Evolutionary conservation across 2,888 invertebrate species (phyloP).

Genomic region (Sisyra nigra): DNA sequence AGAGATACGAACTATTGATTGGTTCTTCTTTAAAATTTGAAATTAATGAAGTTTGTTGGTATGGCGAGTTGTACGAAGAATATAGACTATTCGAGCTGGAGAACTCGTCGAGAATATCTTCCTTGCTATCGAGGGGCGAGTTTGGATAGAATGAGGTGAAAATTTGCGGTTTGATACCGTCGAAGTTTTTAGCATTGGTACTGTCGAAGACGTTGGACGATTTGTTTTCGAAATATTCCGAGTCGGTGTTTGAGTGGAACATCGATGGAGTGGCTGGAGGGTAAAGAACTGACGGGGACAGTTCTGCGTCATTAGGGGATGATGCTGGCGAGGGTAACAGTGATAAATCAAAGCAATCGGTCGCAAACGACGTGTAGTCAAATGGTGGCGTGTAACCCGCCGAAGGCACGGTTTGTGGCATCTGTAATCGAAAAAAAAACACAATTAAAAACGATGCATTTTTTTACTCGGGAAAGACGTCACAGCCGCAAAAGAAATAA

Average conservation of each 20-base stretch:
- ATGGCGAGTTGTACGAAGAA: slow-evolving; percentile 20
- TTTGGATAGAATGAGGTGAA: slow-evolving; percentile 22
- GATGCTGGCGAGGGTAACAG: slow-evolving; percentile 37
- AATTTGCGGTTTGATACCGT: slow-evolving; percentile 19
- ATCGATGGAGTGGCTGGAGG: slow-evolving; percentile 22
- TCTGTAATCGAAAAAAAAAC: slow-evolving; percentile 33
- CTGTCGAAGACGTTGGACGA: background rate
- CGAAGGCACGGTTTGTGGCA: slow-evolving; percentile 70
- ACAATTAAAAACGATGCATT: too few relatives aligned
- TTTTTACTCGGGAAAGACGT: too few relatives aligned
- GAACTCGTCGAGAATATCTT: slow-evolving; percentile 27
- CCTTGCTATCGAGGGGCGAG: slow-evolving; percentile 18
- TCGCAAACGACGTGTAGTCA: slow-evolving; percentile 36
- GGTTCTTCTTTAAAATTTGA: slow-evolving; percentile 34
- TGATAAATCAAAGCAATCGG: slow-evolving; percentile 54
- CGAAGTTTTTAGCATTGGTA: slow-evolving; percentile 6
- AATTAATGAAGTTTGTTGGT: slow-evolving; percentile 10
- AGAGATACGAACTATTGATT: slow-evolving; percentile 33
- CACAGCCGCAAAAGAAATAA: too few relatives aligned
- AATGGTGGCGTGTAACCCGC: slow-evolving; percentile 62
- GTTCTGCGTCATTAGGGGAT: slow-evolving; percentile 28
- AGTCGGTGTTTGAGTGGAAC: slow-evolving; percentile 27
- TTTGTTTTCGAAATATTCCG: slow-evolving; percentile 21
- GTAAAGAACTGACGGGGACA: slow-evolving; percentile 31
- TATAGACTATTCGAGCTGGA: slow-evolving; percentile 22